These are phyloP conservation scores for Andrena minutula DNA, from an alignment of 2,888 invertebrate species.

Conservation along the genomic window DNA sequence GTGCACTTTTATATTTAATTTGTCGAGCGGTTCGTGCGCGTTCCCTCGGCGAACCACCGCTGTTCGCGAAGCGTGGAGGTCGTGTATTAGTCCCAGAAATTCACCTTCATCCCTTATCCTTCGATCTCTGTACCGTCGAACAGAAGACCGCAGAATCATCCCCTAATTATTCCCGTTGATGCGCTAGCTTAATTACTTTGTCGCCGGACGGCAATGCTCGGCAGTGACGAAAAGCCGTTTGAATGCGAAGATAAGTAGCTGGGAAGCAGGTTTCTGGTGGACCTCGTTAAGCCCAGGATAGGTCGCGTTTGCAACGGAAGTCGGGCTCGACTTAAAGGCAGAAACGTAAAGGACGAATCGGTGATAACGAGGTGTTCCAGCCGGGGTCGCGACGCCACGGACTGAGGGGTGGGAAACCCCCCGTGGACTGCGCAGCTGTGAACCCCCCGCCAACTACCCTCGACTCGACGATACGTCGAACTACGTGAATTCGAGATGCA, in stretches of 20 bases:
- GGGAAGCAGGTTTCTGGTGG: constrained; percentile 9
- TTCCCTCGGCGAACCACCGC: constrained; percentile 4
- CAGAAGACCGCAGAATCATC: too few relatives aligned
- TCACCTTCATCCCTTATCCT: background rate
- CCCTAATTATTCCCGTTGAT: too few relatives aligned
- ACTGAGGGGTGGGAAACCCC: constrained; percentile 66
- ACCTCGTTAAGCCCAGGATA: constrained; percentile 7
- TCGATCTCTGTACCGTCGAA: background rate
- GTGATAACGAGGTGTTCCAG: constrained; percentile 81
- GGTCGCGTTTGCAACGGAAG: constrained; percentile 4
- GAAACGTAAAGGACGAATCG: constrained; percentile 73
- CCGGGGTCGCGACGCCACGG: constrained; percentile 57
- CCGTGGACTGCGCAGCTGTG: constrained; percentile 75
- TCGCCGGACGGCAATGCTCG: too few relatives aligned
- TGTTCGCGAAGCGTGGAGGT: background rate
- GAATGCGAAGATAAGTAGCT: background rate
- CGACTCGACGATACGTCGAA: constrained; percentile 66
- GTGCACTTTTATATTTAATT: constrained; percentile 44
- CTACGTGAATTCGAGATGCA: constrained; percentile 68
- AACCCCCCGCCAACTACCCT: constrained; percentile 65
- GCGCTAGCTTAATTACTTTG: too few relatives aligned
- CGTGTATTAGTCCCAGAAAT: constrained; percentile 59
- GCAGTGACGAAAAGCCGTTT: too few relatives aligned
- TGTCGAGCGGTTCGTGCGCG: constrained; percentile 12
- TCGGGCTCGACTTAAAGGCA: constrained; percentile 64